Evolutionary conservation across 2,113 vertebrate species (phyloP).

Genomic region (Plestiodon gilberti): DNA sequence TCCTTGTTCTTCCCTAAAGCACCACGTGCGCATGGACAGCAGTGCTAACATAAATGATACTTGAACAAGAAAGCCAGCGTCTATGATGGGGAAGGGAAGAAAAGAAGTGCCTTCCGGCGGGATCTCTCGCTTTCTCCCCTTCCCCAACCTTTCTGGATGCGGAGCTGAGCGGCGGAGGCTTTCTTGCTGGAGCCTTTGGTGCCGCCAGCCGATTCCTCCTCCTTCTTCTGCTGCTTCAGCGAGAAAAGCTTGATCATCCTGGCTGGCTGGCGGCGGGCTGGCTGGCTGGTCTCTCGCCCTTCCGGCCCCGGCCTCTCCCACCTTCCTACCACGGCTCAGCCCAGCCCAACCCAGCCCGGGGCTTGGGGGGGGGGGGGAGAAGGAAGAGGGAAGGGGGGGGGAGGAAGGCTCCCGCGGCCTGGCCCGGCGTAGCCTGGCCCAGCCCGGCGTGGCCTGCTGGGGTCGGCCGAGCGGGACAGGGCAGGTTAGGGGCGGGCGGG

Average conservation of each 20-base stretch:
- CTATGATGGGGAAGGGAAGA: too few species aligned
- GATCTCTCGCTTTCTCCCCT: background rate
- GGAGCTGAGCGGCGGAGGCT: slow-evolving; percentile 94
- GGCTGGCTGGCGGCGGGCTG: slow-evolving; percentile 36
- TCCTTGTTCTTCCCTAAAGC: too few species aligned
- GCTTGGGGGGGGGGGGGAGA: background rate
- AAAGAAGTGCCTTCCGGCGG: too few species aligned
- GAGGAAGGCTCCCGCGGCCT: background rate
- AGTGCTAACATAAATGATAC: too few species aligned
- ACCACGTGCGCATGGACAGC: too few species aligned
- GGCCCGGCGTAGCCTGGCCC: background rate
- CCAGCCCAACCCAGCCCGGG: background rate
- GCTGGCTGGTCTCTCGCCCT: slow-evolving; percentile 23
- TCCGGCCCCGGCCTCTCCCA: background rate
- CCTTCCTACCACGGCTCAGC: background rate
- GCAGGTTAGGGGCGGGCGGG: slow-evolving; percentile 51
- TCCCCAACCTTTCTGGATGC: slow-evolving; percentile 91
- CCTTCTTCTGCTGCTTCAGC: slow-evolving; percentile 98
- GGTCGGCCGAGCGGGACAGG: slow-evolving; percentile 46
- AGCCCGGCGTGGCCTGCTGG: slow-evolving; percentile 43
- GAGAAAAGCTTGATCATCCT: slow-evolving; percentile 97
- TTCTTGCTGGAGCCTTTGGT: slow-evolving; percentile 91
- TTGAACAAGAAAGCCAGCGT: too few species aligned
- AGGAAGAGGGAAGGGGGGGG: background rate
- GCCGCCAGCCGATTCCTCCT: slow-evolving; percentile 95